A percentile compares a stretch with the other conserved stretches of the same genome.
Conservation (phyloP, 2,113 vertebrate species). For the Mesoclemmys tuberculata region DNA sequence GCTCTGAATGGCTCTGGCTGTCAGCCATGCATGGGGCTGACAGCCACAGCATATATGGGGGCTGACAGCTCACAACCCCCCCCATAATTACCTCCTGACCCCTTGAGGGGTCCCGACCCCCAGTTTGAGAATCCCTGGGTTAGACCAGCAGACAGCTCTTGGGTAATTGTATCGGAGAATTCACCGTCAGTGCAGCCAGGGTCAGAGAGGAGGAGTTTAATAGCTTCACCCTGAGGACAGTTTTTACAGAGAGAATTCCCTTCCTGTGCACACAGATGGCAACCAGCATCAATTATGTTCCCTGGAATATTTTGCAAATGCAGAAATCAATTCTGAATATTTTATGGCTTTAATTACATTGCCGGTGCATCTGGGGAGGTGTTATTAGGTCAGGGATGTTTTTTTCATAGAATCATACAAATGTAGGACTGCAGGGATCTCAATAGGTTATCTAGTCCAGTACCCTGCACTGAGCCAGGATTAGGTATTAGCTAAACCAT, state of each 20-base stretch:
- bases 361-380: constrained; percentile 31
- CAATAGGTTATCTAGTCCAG: background rate
- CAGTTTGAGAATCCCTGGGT: background rate
- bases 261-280: background rate
- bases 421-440: background rate
- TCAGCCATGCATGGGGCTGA: too few relatives aligned
- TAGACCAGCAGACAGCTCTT: background rate
- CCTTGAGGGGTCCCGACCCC: too few relatives aligned
- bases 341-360: constrained; percentile 75
- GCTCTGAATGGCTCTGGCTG: too few relatives aligned
- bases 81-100: too few relatives aligned
- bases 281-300: constrained; percentile 50
- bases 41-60: too few relatives aligned
- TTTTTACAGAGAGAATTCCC: background rate
- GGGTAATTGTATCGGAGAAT: background rate
- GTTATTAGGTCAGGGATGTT: constrained; percentile 60
- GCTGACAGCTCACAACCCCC: too few relatives aligned
- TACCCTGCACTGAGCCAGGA: background rate
- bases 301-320: constrained; percentile 30
- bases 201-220: background rate
- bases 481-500: background rate
- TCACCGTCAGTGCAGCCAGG: background rate
- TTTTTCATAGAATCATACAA: constrained; percentile 9
- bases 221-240: background rate
- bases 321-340: constrained; percentile 74